Evolutionary conservation across 1,140 invertebrate species (phyloP).

Genomic region (Drosophila parvula): DNA sequence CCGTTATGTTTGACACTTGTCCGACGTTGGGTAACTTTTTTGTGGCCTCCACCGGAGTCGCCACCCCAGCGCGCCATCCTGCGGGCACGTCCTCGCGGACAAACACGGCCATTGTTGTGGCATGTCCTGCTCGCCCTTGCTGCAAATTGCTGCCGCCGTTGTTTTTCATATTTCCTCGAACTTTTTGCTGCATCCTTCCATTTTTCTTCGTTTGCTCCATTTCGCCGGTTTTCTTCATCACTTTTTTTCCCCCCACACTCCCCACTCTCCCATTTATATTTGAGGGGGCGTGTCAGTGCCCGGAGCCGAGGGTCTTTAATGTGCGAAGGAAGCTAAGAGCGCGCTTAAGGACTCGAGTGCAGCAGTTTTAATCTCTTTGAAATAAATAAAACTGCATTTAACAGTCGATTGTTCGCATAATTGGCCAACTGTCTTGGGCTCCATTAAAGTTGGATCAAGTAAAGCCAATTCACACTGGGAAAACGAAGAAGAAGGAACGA

Average conservation of each 20-base stretch:
- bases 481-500: too few relatives aligned
- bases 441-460: constrained; percentile 43
- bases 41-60: constrained; percentile 15
- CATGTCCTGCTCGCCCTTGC: constrained; percentile 70
- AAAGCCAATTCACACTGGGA: constrained; percentile 14
- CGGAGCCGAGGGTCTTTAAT: constrained; percentile 31
- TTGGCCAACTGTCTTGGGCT: constrained; percentile 40
- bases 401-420: constrained; percentile 58
- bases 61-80: constrained; percentile 7
- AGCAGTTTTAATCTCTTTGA: constrained; percentile 45
- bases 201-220: constrained; percentile 38
- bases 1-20: constrained; percentile 59
- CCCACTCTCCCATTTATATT: constrained; percentile 45
- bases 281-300: constrained; percentile 20
- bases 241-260: constrained; percentile 2
- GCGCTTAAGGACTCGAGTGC: constrained; percentile 27
- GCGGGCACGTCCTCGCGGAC: constrained; percentile 52
- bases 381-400: constrained; percentile 65
- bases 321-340: background rate
- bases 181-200: constrained; percentile 49
- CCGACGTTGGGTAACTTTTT: constrained; percentile 59
- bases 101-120: constrained; percentile 72
- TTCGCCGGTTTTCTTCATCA: constrained; percentile 15
- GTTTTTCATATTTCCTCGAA: constrained; percentile 41
- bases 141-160: constrained; percentile 65